These are phyloP conservation scores for Synanthedon tipuliformis DNA, from an alignment of 2,888 invertebrate genomes.

Conservation along the genomic window DNA sequence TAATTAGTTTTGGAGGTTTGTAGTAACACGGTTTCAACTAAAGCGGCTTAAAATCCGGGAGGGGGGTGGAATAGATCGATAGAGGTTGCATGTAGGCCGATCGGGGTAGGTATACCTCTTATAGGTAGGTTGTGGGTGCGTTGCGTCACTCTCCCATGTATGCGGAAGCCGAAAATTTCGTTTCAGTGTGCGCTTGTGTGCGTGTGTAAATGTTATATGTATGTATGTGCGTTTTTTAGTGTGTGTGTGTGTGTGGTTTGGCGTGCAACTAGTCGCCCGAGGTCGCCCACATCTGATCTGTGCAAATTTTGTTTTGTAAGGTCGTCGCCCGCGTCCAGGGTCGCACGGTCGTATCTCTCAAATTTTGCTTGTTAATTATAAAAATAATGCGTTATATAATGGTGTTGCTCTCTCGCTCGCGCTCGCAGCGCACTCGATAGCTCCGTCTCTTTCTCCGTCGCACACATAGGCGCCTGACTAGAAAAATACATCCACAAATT, in stretches of 20 bases:
- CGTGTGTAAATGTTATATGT: conserved; percentile 10
- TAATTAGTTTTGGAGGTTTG: not conserved
- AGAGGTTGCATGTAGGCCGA: conserved; percentile 9
- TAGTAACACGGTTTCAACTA: not conserved
- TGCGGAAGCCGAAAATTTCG: conserved; percentile 60
- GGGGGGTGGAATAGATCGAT: not conserved
- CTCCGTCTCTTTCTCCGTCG: conserved; percentile 35
- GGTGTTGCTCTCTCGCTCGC: conserved; percentile 30
- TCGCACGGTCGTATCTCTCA: conserved; percentile 62
- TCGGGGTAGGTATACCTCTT: conserved; percentile 4
- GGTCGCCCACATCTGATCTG: conserved; percentile 70
- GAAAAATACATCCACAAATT: conserved; percentile 66
- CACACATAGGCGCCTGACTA: conserved; percentile 45
- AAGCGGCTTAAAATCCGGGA: not conserved
- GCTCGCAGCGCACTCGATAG: conserved; percentile 14
- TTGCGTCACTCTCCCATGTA: conserved; percentile 11
- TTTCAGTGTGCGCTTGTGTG: conserved; percentile 18
- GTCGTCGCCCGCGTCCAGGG: conserved; percentile 64
- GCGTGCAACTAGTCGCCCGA: conserved; percentile 59
- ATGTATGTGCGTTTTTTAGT: conserved; percentile 13
- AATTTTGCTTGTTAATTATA: conserved; percentile 70
- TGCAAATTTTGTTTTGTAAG: conserved; percentile 65
- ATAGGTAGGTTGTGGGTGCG: conserved; percentile 1
- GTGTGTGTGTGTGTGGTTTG: conserved; percentile 19
- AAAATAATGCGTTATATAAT: conserved; percentile 71